phyloP scores from a whole-genome alignment of 2,113 vertebrate genomes.

The Crotalus tigris region DNA sequence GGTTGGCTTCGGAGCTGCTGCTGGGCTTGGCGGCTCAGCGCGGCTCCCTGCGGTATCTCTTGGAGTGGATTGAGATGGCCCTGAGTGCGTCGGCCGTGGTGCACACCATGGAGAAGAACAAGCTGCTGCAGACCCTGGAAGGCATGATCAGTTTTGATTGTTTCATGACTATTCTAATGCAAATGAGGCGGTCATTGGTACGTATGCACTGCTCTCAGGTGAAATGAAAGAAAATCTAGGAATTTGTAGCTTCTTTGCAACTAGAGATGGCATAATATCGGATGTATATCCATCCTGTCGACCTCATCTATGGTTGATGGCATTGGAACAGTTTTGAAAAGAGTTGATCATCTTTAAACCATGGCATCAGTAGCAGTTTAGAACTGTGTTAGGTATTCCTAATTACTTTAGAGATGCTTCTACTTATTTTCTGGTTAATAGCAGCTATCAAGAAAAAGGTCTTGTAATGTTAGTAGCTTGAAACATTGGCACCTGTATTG shows the following conservation, averaged over 20 bases:
- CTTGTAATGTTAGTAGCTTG: neutral
- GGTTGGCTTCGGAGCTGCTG: conserved; percentile 90
- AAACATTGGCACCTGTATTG: neutral
- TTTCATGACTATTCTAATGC: conserved; percentile 94
- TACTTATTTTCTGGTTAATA: neutral
- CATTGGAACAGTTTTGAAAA: neutral
- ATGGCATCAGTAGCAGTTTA: neutral
- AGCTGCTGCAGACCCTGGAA: conserved; percentile 76
- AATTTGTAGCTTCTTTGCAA: no score
- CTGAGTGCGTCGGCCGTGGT: conserved; percentile 88
- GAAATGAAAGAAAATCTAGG: neutral
- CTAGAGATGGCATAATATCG: no score
- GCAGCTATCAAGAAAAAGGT: neutral
- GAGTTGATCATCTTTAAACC: no score
- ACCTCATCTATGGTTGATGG: neutral
- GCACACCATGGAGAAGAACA: conserved; percentile 83
- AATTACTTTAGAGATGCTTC: neutral
- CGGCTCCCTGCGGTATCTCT: conserved; percentile 87
- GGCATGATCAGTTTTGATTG: conserved; percentile 95
- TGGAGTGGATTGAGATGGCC: conserved; percentile 96
- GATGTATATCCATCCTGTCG: no score
- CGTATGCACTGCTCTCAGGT: conserved; percentile 37
- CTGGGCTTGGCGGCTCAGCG: conserved; percentile 92
- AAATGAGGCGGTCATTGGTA: conserved; percentile 98
- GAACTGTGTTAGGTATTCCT: neutral